phyloP scores from a whole-genome alignment of 1,140 invertebrate species.

The Rhynchophorus ferrugineus region DNA sequence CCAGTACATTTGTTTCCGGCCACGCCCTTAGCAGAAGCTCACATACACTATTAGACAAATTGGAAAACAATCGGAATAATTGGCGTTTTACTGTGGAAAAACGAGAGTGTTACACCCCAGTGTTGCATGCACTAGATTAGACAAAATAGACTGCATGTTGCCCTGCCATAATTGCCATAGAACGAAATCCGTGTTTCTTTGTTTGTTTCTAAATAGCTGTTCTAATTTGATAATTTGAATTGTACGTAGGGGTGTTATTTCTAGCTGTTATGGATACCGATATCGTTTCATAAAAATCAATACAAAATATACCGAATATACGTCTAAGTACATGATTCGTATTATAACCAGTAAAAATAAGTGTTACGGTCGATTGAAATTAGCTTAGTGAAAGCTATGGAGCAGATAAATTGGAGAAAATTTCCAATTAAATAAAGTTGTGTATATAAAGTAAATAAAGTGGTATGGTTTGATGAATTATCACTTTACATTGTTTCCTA shows the following conservation, averaged over 20 bases:
- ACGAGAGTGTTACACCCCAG: neutral
- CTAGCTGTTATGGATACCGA: no score
- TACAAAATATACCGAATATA: no score
- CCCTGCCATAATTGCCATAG: neutral
- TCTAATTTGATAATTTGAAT: neutral
- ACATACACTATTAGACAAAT: neutral
- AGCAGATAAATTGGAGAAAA: no score
- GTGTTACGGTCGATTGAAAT: no score
- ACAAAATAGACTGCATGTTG: neutral
- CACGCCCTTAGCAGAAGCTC: neutral
- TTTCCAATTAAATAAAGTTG: no score
- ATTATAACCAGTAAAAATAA: no score
- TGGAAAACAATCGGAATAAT: neutral
- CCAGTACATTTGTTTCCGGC: neutral
- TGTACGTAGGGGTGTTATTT: neutral
- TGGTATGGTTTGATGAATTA: no score
- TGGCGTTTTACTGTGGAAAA: neutral
- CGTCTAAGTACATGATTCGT: no score
- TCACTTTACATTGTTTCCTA: no score
- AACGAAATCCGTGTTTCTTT: neutral
- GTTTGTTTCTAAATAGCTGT: neutral
- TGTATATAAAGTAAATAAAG: no score
- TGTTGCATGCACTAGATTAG: neutral
- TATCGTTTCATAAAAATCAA: no score
- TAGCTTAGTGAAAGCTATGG: no score